Evolutionary conservation across 2,797 vertebrate species (phyloP), one percentile per base, ranked within the genome.

Genomic region (Sylvia borin): DNA sequence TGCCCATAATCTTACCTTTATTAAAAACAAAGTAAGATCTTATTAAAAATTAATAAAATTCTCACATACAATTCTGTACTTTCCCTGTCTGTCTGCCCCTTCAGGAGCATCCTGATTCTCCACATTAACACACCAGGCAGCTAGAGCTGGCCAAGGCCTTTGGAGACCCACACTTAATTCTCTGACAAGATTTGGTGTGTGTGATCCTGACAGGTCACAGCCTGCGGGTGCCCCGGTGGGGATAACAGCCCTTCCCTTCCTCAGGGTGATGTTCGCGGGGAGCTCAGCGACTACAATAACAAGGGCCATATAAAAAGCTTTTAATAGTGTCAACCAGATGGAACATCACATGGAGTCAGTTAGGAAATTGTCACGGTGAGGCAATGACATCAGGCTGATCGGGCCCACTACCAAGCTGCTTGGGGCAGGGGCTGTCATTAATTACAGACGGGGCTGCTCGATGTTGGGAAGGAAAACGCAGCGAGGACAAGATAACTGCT

Each of bases 371-470:
- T 93, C 94, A 89, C 89, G 88, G 93, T 70, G 84, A 85, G 85
- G 84, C 61, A 92, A 94, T 96, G 95, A 96, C 91, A 97, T 94
- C 90, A 96, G 86, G 90, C 95, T 94, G 95, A 95, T 95, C 12
- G 14, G 95, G 94, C 96, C 94, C 79, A 80, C 82, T 77, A 90
- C 94, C 92, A 93, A 93, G 94, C 93, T 94, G 95, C 95, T 90
- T 64, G 88, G 93, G 94, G 95, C 94, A 85, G 85, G 45, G 76
- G 45, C 80, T 97, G 96, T 70, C 92, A 76, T 82, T 91, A 97
- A 95, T 95, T 95, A 94, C 77, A 47, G 82, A 40, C 13, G 17
- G 57, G 72, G 53, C 74, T 42, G 58, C 43, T 85, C 12, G 48
- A 47, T 0, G 0, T 2, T 8, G 60, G 36, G 12, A 53, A 45